phyloP scores from a whole-genome alignment of 2,113 vertebrate genomes.

The Shinisaurus crocodilurus region DNA sequence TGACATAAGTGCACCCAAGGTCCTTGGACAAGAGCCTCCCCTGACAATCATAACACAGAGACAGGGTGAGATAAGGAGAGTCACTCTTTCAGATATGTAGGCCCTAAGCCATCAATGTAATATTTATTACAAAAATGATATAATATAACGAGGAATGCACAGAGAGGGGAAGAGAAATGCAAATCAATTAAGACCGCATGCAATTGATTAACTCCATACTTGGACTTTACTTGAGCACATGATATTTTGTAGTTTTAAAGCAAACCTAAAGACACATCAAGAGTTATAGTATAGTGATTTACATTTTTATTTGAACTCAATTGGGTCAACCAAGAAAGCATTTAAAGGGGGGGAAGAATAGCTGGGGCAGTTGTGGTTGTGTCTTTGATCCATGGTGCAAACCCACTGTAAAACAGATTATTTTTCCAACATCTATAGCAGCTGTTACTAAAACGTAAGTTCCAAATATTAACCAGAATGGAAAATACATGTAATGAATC shows the following conservation, averaged over 20 bases:
- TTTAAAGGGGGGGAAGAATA: constrained; percentile 2
- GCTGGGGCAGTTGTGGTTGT: not conserved
- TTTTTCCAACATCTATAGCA: constrained; percentile 18
- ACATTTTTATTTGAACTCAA: constrained; percentile 34
- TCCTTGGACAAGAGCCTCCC: not conserved
- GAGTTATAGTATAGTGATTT: constrained; percentile 56
- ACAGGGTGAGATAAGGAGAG: not conserved
- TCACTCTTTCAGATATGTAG: not conserved
- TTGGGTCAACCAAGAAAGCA: constrained; percentile 28
- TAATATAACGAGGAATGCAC: not conserved
- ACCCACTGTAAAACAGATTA: constrained; percentile 15
- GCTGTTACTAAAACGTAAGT: constrained; percentile 5
- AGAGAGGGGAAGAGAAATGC: not conserved
- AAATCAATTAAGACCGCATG: not conserved
- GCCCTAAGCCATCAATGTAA: not conserved
- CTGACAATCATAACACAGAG: not conserved
- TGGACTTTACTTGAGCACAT: constrained; percentile 41
- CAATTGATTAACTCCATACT: not conserved
- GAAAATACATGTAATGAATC: constrained; percentile 16
- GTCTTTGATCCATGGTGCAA: constrained; percentile 1
- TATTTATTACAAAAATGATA: no score
- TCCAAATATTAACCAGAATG: not conserved
- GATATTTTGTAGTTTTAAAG: constrained; percentile 41
- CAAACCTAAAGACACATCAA: not conserved
- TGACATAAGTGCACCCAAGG: not conserved